Percentiles rank a stretch among this genome's conserved stretches.
These are phyloP conservation scores for Temnothorax nylanderi DNA, from an alignment of 1,140 invertebrate species.

Conservation along the genomic window DNA sequence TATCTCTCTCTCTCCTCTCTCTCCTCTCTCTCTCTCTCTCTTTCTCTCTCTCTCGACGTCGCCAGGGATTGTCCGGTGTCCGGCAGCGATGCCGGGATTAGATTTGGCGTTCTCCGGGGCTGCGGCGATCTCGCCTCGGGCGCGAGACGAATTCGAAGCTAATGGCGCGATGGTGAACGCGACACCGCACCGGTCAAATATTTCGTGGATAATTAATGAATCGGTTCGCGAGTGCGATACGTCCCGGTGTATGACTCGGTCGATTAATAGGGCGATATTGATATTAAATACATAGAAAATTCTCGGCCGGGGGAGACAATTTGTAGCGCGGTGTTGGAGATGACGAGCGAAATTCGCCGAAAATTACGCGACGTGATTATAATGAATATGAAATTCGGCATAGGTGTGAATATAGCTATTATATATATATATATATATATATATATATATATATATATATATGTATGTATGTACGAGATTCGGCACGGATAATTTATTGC, in stretches of 20 bases:
- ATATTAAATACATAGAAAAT: constrained; percentile 44
- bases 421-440: too few species aligned
- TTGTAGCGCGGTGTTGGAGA: background rate
- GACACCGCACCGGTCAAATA: constrained; percentile 9
- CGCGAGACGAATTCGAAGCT: background rate
- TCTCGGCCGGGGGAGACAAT: background rate
- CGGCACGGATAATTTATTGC: constrained; percentile 7
- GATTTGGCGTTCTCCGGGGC: background rate
- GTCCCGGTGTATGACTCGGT: too few species aligned
- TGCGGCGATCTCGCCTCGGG: too few species aligned
- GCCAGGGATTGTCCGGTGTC: background rate
- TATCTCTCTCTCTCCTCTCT: too few species aligned
- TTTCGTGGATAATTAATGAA: constrained; percentile 23
- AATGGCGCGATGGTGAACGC: too few species aligned
- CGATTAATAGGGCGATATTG: constrained; percentile 28
- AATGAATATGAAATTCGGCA: constrained; percentile 5
- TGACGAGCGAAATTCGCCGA: background rate
- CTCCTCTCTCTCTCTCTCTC: background rate
- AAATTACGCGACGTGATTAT: constrained; percentile 12
- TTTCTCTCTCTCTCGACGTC: background rate
- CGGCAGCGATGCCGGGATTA: background rate
- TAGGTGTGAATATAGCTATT: background rate
- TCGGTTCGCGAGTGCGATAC: background rate
- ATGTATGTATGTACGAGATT: background rate
- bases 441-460: background rate